These are phyloP conservation scores for Bradynema listronoti DNA, from an alignment of 1,140 invertebrate species.

Conservation along the genomic window DNA sequence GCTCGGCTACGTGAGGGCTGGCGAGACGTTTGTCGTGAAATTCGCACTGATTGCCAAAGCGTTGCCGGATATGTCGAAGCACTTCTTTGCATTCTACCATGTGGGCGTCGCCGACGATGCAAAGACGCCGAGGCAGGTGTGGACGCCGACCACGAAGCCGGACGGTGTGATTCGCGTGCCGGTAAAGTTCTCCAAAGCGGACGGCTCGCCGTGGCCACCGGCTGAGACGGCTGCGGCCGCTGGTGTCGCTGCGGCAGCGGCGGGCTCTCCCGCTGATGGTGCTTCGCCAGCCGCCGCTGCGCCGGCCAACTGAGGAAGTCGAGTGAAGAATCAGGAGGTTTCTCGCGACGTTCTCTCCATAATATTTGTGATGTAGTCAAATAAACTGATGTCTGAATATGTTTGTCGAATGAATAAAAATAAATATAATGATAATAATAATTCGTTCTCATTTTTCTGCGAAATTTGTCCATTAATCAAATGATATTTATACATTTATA, in stretches of 20 bases:
- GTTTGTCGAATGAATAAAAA: too few species aligned
- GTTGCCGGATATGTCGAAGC: slow-evolving; percentile 27
- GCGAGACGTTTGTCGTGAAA: slow-evolving; percentile 25
- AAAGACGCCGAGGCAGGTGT: slow-evolving; percentile 19
- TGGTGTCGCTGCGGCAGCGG: neutral
- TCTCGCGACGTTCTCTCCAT: too few species aligned
- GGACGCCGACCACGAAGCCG: slow-evolving; percentile 27
- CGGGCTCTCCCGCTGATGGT: neutral
- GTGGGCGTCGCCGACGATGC: slow-evolving; percentile 15
- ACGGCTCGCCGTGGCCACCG: slow-evolving; percentile 13
- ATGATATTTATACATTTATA: too few species aligned
- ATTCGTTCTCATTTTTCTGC: too few species aligned
- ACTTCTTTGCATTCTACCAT: slow-evolving; percentile 47
- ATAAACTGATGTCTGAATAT: too few species aligned
- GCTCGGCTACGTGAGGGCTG: slow-evolving; percentile 29
- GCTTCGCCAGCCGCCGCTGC: slow-evolving; percentile 4
- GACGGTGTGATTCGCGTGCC: slow-evolving; percentile 25
- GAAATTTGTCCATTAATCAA: too few species aligned
- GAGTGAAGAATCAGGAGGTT: too few species aligned
- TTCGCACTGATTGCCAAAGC: slow-evolving; percentile 14
- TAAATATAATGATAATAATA: too few species aligned
- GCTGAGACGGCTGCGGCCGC: neutral
- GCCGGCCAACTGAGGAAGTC: too few species aligned
- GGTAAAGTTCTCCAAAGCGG: slow-evolving; percentile 13
- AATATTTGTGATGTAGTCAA: too few species aligned